Conservation (phyloP, 2,113 vertebrate species). For the Trinectes maculatus region DNA sequence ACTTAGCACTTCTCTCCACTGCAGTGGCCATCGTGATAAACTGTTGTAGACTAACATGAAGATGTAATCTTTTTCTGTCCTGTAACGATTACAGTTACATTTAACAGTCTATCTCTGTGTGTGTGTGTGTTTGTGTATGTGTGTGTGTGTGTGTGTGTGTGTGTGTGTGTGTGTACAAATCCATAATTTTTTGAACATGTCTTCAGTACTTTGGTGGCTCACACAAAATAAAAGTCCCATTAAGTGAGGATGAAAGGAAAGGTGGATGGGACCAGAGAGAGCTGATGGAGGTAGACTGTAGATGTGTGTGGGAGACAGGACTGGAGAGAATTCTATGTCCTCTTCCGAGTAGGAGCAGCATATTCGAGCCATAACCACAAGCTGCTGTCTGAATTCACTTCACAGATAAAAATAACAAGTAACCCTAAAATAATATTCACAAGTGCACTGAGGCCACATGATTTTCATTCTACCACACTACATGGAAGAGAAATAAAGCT, state of each 20-base stretch:
- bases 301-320: slow-evolving; percentile 36
- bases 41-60: no score
- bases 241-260: not conserved
- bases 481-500: not conserved
- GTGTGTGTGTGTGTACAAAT: no score
- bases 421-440: slow-evolving; percentile 12
- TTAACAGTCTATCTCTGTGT: no score
- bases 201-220: no score
- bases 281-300: slow-evolving; percentile 9
- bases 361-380: not conserved
- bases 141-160: no score
- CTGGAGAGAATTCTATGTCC: slow-evolving; percentile 58
- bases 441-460: not conserved
- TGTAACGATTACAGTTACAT: no score
- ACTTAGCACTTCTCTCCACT: no score
- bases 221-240: slow-evolving; percentile 11
- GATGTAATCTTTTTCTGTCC: no score
- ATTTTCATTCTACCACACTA: not conserved
- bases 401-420: slow-evolving; percentile 33
- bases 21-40: no score
- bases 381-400: slow-evolving; percentile 31
- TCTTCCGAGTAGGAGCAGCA: slow-evolving; percentile 59
- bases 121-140: no score
- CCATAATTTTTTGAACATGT: no score
- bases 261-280: slow-evolving; percentile 9